phyloP scores from a whole-genome alignment of 2,113 vertebrate genomes.

The Panthera tigris region DNA sequence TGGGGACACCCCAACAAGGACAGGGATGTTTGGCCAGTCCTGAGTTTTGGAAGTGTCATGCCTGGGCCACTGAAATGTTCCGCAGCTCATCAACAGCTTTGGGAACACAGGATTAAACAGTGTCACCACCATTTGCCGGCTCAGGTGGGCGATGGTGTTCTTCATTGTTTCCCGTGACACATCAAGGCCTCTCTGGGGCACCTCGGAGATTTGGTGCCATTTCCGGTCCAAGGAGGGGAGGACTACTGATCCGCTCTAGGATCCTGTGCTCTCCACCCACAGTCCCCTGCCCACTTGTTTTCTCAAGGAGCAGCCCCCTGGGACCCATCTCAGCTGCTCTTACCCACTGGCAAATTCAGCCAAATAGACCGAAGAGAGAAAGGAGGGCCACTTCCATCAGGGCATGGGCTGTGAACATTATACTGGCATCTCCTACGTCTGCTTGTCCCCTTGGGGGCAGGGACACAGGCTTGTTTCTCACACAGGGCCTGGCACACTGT shows the following conservation, averaged over 20 bases:
- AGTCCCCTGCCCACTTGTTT: background rate
- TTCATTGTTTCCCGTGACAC: background rate
- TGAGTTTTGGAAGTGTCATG: background rate
- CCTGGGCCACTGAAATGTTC: background rate
- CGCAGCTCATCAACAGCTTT: background rate
- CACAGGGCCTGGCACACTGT: background rate
- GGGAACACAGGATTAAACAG: background rate
- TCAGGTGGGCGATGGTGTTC: background rate
- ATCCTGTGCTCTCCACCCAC: background rate
- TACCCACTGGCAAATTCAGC: background rate
- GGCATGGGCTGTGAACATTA: too few species aligned
- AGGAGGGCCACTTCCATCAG: background rate
- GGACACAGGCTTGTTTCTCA: background rate
- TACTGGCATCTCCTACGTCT: background rate
- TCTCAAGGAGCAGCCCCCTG: background rate
- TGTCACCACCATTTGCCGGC: too few species aligned
- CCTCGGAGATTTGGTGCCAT: background rate
- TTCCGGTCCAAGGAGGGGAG: background rate
- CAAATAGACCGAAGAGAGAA: background rate
- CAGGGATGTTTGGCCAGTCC: background rate
- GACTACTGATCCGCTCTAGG: background rate
- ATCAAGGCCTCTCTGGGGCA: background rate
- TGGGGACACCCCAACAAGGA: too few species aligned
- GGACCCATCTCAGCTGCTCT: background rate
- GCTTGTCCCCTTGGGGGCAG: background rate